These are phyloP conservation scores for Alethe diademata DNA, from an alignment of 2,113 vertebrate genomes.

Conservation along the genomic window DNA sequence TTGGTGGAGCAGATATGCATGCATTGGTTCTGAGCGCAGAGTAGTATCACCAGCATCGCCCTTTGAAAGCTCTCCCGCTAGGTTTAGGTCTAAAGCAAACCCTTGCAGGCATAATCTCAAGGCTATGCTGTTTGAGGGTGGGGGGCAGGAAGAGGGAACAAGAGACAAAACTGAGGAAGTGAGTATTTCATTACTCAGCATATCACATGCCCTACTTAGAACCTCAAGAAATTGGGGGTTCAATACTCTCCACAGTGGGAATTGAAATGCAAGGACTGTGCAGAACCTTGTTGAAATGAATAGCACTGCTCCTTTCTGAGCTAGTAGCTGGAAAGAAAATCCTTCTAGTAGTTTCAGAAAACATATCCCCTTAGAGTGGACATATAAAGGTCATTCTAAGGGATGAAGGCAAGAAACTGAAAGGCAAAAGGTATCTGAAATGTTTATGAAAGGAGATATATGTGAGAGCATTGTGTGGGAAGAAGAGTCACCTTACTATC, in stretches of 20 bases:
- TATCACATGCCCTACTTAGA: not conserved
- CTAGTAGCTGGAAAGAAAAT: not conserved
- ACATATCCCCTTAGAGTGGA: not conserved
- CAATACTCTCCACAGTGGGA: not conserved
- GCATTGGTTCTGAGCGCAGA: not conserved
- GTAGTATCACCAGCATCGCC: rapidly evolving
- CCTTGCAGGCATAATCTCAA: not conserved
- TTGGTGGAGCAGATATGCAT: not conserved
- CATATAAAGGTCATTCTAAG: not conserved
- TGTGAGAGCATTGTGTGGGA: not conserved
- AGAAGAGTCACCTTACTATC: not conserved
- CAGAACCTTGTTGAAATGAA: not conserved
- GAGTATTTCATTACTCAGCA: not conserved
- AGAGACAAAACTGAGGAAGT: not conserved
- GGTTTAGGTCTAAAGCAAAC: not conserved
- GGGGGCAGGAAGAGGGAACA: not conserved
- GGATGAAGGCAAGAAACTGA: not conserved
- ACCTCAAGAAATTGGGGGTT: not conserved
- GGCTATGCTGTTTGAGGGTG: not conserved
- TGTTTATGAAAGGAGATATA: not conserved
- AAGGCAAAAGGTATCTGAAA: not conserved
- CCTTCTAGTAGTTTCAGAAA: not conserved
- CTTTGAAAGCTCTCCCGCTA: not conserved
- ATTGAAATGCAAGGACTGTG: not conserved
- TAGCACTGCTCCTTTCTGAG: not conserved